Percentiles rank a stretch among this genome's conserved stretches.
Evolutionary conservation across 2,797 vertebrate species (phyloP).

Genomic region (Gadopsis bispinosus): DNA sequence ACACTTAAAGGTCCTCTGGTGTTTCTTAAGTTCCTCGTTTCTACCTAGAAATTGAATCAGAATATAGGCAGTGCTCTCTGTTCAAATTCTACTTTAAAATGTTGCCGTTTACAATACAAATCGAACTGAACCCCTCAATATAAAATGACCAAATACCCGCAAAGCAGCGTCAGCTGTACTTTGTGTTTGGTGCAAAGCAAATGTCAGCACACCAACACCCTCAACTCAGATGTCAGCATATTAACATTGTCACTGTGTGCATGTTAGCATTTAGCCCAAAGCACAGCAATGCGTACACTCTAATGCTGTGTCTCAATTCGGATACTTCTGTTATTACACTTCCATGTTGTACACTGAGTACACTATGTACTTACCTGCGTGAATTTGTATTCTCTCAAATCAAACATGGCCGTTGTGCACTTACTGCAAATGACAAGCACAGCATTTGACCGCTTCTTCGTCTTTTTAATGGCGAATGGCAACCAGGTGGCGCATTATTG

Average conservation of each 20-base stretch:
- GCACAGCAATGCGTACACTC: background rate
- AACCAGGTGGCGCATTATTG: too few species aligned
- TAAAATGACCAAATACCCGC: background rate
- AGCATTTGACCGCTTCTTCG: too few species aligned
- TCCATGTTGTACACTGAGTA: too few species aligned
- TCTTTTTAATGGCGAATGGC: too few species aligned
- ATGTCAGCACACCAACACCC: background rate
- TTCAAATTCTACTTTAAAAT: background rate
- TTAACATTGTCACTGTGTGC: background rate
- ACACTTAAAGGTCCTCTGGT: conserved; percentile 16
- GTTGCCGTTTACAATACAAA: background rate
- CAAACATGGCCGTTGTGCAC: too few species aligned
- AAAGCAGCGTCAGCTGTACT: background rate
- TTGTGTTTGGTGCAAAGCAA: background rate
- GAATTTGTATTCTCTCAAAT: too few species aligned
- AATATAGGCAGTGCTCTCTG: background rate
- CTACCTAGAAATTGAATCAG: background rate
- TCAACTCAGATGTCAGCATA: background rate
- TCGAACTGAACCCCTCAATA: background rate
- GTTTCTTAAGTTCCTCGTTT: conserved; percentile 14
- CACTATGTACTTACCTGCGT: background rate
- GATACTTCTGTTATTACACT: too few species aligned
- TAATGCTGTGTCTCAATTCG: too few species aligned
- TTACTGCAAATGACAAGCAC: too few species aligned
- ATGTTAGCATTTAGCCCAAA: background rate